Evolutionary conservation across 2,888 invertebrate species (phyloP).

Genomic region (Pristionchus japonicus): DNA sequence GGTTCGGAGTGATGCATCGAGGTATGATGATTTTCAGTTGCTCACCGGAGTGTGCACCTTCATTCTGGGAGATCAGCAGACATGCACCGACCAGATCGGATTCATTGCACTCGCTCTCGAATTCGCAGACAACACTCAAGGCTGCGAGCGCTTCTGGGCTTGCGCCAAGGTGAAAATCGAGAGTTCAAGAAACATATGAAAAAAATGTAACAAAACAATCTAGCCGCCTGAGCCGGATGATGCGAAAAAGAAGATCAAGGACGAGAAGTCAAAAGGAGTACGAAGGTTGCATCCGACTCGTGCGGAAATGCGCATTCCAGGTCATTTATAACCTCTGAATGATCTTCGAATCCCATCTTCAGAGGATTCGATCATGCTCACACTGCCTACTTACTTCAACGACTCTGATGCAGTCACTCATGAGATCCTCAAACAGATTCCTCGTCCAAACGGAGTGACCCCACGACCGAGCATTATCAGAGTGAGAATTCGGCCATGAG

Average conservation of each 20-base stretch:
- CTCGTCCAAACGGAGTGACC: neutral
- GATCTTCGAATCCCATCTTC: no score
- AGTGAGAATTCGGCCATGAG: neutral
- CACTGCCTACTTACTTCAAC: neutral
- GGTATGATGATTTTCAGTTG: neutral
- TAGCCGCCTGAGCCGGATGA: neutral
- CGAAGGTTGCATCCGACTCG: neutral
- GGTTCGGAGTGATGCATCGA: no score
- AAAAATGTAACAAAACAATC: neutral
- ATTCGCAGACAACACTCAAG: constrained; percentile 44
- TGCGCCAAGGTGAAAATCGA: constrained; percentile 41
- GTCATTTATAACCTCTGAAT: neutral
- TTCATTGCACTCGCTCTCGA: constrained; percentile 38
- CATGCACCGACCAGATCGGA: constrained; percentile 25
- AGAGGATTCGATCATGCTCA: neutral
- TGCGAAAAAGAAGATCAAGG: neutral
- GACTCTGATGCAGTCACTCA: neutral
- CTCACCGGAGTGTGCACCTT: constrained; percentile 15
- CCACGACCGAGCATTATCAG: neutral
- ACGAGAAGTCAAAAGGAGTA: neutral
- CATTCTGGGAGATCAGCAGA: neutral
- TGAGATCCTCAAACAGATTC: neutral
- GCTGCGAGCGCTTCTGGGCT: constrained; percentile 36
- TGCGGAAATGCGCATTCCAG: neutral
- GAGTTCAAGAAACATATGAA: no score